A percentile compares a stretch with the other conserved stretches of the same genome.
Conservation (phyloP, 2,113 vertebrate species). For the Tyrannus savana region DNA sequence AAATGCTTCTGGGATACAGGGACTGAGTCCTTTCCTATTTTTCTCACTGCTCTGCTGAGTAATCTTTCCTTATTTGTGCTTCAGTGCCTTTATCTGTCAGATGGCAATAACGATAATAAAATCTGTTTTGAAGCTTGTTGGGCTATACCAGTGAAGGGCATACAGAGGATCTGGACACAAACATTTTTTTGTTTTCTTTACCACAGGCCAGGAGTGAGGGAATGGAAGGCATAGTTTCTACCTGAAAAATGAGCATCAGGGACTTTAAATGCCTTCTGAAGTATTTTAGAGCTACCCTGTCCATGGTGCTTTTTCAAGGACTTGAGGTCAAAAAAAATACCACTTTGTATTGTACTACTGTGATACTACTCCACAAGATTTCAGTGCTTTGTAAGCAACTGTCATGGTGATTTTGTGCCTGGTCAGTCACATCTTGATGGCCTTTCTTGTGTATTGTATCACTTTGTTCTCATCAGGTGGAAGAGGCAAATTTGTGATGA, state of each 20-base stretch:
- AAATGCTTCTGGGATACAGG: background rate
- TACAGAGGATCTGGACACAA: background rate
- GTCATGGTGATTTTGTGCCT: background rate
- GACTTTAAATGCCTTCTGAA: background rate
- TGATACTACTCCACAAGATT: background rate
- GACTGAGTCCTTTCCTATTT: background rate
- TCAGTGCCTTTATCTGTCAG: background rate
- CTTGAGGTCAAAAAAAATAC: background rate
- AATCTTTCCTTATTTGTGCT: background rate
- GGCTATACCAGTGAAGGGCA: background rate
- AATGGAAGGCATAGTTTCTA: background rate
- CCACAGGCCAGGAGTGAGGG: background rate
- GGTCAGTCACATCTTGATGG: fast-evolving
- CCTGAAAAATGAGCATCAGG: background rate
- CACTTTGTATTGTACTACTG: background rate
- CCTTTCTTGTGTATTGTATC: background rate
- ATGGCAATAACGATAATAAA: background rate
- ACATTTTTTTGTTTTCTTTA: background rate
- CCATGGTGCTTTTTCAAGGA: background rate
- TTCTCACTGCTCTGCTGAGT: background rate
- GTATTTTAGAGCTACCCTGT: background rate
- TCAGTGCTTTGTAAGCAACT: background rate
- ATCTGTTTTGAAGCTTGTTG: background rate
- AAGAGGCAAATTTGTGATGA: background rate
- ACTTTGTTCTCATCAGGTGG: background rate